Base-by-base conservation (phyloP, 2,797 vertebrate species). In the Hypotaenidia okinawae region DNA sequence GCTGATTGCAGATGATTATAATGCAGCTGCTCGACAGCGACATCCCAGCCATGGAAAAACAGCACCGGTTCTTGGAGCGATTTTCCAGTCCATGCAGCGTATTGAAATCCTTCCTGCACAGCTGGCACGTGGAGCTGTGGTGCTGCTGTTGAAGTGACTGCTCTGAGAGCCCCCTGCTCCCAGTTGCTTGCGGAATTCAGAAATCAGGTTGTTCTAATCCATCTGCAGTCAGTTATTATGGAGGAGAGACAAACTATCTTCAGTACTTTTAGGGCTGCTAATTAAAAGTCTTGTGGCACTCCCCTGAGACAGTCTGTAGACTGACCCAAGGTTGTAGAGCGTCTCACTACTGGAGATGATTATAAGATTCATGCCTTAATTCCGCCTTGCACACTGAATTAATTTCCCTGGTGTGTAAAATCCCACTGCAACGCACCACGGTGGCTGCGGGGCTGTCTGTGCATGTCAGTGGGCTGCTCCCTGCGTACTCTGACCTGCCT, bases 101-200 rank as follows among this genome's bases (percentile, higher is more conserved):
- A 62, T 87, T 90, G 74, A 84, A 94, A 70, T 76, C 70, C 81
- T 93, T 74, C 72, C 37, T 68, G 88, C 91, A 80, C 93, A 96
- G 96, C 90, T 95, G 95, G 88, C 84, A 83, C 70, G 63, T 93
- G 88, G 90, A 90, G 73, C 86, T 94, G 86, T 77, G 90, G 88
- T 94, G 85, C n/a, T 45, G 86, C 57, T 93, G 91, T 73, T 84
- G 73, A 84, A 96, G 88, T 89, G 93, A 83, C 88, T 89, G 93
- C 84, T 95, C 45, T 23, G 84, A 77, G 91, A 80, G 86, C 90
- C 75, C 90, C 70, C 91, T 92, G 86, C 35, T 94, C 83, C 86
- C 43, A 19, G 61, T 86, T 57, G 88, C 93, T 82, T 87, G 75
- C 72, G 86, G 95, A 89, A 94, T 83, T 88, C 1, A 8, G 75